These are phyloP conservation scores for Vanessa atalanta DNA, from an alignment of 1,140 invertebrate species.

Conservation along the genomic window DNA sequence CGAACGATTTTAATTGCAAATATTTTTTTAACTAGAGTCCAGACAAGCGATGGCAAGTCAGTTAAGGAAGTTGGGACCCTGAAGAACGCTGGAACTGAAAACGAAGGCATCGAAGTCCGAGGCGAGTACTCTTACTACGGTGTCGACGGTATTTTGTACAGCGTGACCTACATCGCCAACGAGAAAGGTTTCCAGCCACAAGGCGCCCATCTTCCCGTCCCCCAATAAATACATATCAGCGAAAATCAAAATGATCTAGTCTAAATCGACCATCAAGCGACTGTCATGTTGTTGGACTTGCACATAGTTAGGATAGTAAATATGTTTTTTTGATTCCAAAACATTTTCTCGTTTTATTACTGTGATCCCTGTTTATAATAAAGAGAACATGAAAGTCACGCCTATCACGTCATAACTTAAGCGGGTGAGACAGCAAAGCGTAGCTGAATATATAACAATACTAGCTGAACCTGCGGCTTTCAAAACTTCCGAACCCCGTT, in stretches of 20 bases:
- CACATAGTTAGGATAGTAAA: slow-evolving; percentile 30
- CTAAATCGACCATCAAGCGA: slow-evolving; percentile 11
- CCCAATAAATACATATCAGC: slow-evolving; percentile 11
- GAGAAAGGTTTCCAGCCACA: slow-evolving; percentile 35
- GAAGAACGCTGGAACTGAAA: slow-evolving; percentile 82
- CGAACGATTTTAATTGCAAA: background rate
- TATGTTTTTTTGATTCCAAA: slow-evolving; percentile 37
- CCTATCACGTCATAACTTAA: too few relatives aligned
- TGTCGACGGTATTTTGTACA: slow-evolving; percentile 72
- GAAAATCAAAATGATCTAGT: slow-evolving; percentile 7
- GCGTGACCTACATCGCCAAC: slow-evolving; percentile 35
- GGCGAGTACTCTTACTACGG: slow-evolving; percentile 82
- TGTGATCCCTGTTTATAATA: background rate
- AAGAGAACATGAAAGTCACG: too few relatives aligned
- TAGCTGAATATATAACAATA: too few relatives aligned
- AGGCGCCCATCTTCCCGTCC: slow-evolving; percentile 20
- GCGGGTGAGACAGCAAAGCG: too few relatives aligned
- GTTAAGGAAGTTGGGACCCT: slow-evolving; percentile 80
- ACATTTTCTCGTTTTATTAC: slow-evolving; percentile 13
- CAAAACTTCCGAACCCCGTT: too few relatives aligned
- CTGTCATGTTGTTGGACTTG: slow-evolving; percentile 27
- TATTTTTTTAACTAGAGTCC: slow-evolving; percentile 50
- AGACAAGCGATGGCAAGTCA: slow-evolving; percentile 82
- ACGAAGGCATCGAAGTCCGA: slow-evolving; percentile 82
- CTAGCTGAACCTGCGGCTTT: too few relatives aligned